A percentile compares a stretch with the other conserved stretches of the same genome.
phyloP scores from a whole-genome alignment of 2,888 invertebrate genomes.

The Acanthosepion lycidas region DNA sequence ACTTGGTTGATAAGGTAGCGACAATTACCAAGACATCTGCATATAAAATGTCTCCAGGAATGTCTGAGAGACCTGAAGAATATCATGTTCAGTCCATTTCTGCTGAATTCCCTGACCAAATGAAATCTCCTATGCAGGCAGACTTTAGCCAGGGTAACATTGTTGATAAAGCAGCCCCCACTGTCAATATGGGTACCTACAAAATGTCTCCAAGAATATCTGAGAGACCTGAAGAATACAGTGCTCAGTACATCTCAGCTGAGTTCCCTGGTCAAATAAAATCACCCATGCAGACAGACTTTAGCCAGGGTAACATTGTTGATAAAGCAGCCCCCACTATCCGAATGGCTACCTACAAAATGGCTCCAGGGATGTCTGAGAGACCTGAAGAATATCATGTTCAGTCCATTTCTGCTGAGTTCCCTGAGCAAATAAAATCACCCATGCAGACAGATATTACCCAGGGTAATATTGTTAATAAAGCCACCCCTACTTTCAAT shows the following conservation, averaged over 20 bases:
- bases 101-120: neutral
- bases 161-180: neutral
- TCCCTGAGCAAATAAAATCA: neutral
- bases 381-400: neutral
- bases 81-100: neutral
- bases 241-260: neutral
- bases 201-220: neutral
- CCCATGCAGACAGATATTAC: neutral
- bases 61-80: neutral
- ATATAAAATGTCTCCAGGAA: neutral
- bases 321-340: neutral
- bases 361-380: neutral
- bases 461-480: neutral
- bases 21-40: neutral
- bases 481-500: neutral
- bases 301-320: neutral
- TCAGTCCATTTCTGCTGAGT: neutral
- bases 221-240: neutral
- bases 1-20: neutral
- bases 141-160: neutral
- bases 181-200: accelerated
- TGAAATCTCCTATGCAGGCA: neutral
- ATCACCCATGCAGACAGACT: neutral
- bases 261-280: neutral
- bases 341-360: neutral